These are phyloP conservation scores for Hirtodrosophila trivittata DNA, from an alignment of 2,888 invertebrate genomes.

Conservation along the genomic window DNA sequence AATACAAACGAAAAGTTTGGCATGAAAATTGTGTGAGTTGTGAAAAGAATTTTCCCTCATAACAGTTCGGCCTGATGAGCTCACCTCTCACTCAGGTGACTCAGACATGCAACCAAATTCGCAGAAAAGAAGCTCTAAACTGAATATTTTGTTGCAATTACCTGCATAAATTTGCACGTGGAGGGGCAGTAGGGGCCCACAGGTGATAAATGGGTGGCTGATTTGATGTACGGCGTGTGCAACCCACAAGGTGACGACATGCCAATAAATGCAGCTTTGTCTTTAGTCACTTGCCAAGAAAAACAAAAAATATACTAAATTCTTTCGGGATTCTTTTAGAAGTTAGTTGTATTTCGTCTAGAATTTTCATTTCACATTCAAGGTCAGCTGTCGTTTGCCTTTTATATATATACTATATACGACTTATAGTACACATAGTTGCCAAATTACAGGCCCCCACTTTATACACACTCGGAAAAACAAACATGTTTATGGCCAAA, in stretches of 20 bases:
- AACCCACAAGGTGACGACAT: conserved; percentile 38
- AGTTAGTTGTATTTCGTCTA: conserved; percentile 32
- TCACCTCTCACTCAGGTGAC: conserved; percentile 46
- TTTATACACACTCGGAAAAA: not conserved
- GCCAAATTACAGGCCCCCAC: conserved; percentile 37
- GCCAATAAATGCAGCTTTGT: conserved; percentile 34
- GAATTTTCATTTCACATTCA: conserved; percentile 67
- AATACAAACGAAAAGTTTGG: conserved; percentile 37
- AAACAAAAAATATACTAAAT: conserved; percentile 10
- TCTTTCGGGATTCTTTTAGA: conserved; percentile 1
- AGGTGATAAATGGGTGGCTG: conserved; percentile 4
- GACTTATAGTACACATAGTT: not conserved
- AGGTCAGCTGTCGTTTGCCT: conserved; percentile 39
- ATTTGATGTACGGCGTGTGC: conserved; percentile 3
- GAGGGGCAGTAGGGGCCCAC: not conserved
- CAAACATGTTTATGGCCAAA: conserved; percentile 18
- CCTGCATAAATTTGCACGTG: conserved; percentile 27
- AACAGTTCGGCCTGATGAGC: conserved; percentile 34
- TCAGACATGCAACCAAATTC: conserved; percentile 62
- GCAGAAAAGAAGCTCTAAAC: conserved; percentile 25
- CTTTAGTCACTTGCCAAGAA: conserved; percentile 27
- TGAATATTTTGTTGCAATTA: conserved; percentile 60
- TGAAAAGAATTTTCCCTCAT: conserved; percentile 28
- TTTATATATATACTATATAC: conserved; percentile 17
- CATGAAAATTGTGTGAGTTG: conserved; percentile 1